Evolutionary conservation across 2,888 invertebrate genomes (phyloP), one percentile per base, ranked within the genome.

Genomic region (Crioceris asparagi): DNA sequence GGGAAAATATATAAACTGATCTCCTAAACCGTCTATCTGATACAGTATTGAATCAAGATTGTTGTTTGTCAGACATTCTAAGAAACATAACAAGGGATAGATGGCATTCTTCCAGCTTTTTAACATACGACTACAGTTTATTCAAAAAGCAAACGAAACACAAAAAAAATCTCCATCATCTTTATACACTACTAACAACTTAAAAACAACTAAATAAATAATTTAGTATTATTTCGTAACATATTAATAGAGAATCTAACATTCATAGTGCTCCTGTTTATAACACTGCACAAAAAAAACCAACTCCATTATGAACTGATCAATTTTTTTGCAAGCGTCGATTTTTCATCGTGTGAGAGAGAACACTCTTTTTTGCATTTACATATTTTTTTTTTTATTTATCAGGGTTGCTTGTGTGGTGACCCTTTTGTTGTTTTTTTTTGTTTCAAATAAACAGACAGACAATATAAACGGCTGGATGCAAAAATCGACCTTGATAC

Each of bases 201-300:
- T 55, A 55, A 57, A 46, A 54, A 53, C 53, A 51, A 55, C 53
- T 53, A 54, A 55, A 55, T 50, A 55, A 57, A 57, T 53, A 55
- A 56, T 54, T 55, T 53, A 52, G 50, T 50, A 48, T 50, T 46
- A 47, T 51, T 52, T 50, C 39, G 45, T 54, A 58, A 61, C 61
- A 61, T 60, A 60, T 58, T n/a, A 60, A 61, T 61, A 59, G 56
- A 61, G 56, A 61, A 60, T 61, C 61, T 61, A 61, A 60, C 60
- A 61, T 60, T 59, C 59, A 60, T 57, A 57, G 59, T 59, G n/a
- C n/a, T n/a, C n/a, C n/a, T n/a, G 57, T 57, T 56, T 48, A 39
- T 50, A 61, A 60, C 58, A 59, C 60, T 56, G 54, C 55, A 55
- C 56, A 57, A 54, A 52, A n/a, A n/a, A 57, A 59, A 55, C 55